These are phyloP conservation scores for Resseliella maxima DNA, from an alignment of 2,888 invertebrate species.

Conservation along the genomic window DNA sequence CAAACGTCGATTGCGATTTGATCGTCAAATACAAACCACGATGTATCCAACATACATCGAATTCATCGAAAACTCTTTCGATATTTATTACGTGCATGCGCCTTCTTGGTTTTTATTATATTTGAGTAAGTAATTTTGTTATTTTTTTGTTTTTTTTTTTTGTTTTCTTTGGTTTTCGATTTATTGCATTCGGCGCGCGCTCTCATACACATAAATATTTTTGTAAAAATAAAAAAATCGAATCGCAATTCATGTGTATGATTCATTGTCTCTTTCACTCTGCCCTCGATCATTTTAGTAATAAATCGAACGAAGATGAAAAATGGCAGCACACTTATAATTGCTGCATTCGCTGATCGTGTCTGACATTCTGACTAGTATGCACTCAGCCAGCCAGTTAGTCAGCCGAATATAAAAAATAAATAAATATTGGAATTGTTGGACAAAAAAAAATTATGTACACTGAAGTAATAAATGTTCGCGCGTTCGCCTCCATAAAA, in stretches of 20 bases:
- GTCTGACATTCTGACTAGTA: constrained; percentile 24
- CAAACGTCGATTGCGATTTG: constrained; percentile 25
- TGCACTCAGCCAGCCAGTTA: not conserved
- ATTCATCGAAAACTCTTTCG: not conserved
- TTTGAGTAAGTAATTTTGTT: constrained; percentile 9
- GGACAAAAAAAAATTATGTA: not conserved
- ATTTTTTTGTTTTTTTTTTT: not conserved
- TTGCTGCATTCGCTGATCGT: not conserved
- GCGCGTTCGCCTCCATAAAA: constrained; percentile 50
- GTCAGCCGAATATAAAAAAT: not conserved
- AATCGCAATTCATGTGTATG: constrained; percentile 27
- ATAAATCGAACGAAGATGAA: constrained; percentile 37
- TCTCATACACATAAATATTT: not conserved
- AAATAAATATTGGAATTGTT: not conserved
- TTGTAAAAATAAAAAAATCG: constrained; percentile 25
- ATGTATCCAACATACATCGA: too few species aligned
- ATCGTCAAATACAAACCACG: not conserved
- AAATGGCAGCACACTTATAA: constrained; percentile 27
- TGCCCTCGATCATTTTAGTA: constrained; percentile 8
- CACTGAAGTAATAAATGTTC: constrained; percentile 44
- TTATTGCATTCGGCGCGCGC: not conserved
- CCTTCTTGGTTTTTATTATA: not conserved
- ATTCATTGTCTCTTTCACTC: not conserved
- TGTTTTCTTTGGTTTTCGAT: not conserved
- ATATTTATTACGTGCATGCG: not conserved